phyloP scores from a whole-genome alignment of 2,888 invertebrate genomes.

The Mythimna loreyi region DNA sequence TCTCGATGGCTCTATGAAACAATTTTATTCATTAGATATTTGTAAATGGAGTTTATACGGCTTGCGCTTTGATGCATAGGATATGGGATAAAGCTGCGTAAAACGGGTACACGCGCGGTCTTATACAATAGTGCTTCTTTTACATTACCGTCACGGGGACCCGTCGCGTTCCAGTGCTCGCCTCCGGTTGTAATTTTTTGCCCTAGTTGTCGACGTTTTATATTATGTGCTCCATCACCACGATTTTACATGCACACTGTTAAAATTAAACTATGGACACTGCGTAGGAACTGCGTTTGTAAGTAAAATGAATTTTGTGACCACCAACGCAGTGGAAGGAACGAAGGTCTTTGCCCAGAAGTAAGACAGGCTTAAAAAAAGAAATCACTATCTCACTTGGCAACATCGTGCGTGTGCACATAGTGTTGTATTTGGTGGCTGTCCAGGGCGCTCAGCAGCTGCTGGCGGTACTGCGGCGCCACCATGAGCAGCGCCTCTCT shows the following conservation, averaged over 20 bases:
- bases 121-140: too few species aligned
- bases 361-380: not conserved
- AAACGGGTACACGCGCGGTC: too few species aligned
- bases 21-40: not conserved
- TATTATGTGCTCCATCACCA: too few species aligned
- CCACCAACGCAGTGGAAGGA: not conserved
- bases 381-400: constrained; percentile 62
- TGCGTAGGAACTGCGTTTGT: too few species aligned
- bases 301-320: not conserved
- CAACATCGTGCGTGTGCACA: constrained; percentile 71
- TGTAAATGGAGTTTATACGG: not conserved
- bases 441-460: constrained; percentile 67
- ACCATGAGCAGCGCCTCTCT: constrained; percentile 75
- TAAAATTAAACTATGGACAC: too few species aligned
- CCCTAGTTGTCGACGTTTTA: too few species aligned
- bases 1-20: constrained; percentile 38
- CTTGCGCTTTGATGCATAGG: not conserved
- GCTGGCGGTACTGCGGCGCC: constrained; percentile 55
- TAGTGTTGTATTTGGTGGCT: constrained; percentile 65
- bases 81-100: too few species aligned
- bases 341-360: not conserved
- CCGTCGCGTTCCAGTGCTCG: too few species aligned
- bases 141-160: too few species aligned
- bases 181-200: too few species aligned
- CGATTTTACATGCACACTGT: too few species aligned